phyloP scores from a whole-genome alignment of 2,113 vertebrate species.

The Montifringilla adamsi region DNA sequence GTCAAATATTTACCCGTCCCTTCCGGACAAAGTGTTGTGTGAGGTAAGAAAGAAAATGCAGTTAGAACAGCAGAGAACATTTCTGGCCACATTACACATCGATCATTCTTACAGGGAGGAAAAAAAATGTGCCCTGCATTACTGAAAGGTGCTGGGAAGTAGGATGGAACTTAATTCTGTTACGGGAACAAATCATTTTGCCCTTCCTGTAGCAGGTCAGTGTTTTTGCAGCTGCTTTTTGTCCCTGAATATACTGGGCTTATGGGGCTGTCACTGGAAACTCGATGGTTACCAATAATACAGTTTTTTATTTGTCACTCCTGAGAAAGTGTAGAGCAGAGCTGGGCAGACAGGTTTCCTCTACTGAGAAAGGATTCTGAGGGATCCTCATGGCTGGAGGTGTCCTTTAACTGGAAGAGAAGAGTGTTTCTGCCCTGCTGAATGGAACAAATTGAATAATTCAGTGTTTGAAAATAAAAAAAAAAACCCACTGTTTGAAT shows the following conservation, averaged over 20 bases:
- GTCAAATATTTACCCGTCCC: constrained; percentile 73
- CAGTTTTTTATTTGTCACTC: not conserved
- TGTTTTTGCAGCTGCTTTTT: constrained; percentile 28
- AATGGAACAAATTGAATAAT: accelerated
- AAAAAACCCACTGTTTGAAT: not conserved
- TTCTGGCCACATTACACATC: constrained; percentile 54
- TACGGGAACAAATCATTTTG: constrained; percentile 58
- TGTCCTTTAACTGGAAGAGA: not conserved
- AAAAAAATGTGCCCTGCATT: constrained; percentile 56
- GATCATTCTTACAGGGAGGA: constrained; percentile 45
- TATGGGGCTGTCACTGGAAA: not conserved
- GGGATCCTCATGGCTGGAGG: not conserved
- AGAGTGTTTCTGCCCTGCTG: not conserved
- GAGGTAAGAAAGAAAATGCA: constrained; percentile 68
- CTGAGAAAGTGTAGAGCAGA: not conserved
- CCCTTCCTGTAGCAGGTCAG: constrained; percentile 36
- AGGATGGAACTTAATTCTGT: constrained; percentile 54
- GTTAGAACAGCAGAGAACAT: constrained; percentile 42
- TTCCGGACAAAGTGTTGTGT: constrained; percentile 41
- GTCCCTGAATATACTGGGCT: not conserved
- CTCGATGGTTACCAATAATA: not conserved
- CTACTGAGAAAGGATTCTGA: not conserved
- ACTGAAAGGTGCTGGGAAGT: constrained; percentile 56
- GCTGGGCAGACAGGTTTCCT: not conserved
- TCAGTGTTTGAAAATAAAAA: not conserved